These are phyloP conservation scores for Nephrotoma appendiculata DNA, from an alignment of 2,888 invertebrate genomes.

Conservation along the genomic window DNA sequence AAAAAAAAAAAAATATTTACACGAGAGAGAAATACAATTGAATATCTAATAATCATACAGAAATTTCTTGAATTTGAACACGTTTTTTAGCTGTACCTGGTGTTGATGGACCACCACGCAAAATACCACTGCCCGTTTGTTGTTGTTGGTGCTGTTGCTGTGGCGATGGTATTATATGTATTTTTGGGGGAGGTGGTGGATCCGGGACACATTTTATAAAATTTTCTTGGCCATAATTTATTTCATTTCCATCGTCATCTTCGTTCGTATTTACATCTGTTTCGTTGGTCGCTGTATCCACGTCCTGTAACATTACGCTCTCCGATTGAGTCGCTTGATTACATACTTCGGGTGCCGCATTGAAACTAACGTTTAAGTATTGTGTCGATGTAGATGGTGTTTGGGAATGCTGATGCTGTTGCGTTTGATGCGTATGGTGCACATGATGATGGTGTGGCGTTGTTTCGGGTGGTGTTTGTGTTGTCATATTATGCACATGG, in stretches of 20 bases:
- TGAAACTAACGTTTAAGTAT: not conserved
- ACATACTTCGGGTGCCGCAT: conserved; percentile 12
- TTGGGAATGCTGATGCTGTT: conserved; percentile 6
- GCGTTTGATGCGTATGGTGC: conserved; percentile 1
- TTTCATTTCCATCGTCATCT: conserved; percentile 34
- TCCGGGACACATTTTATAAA: conserved; percentile 37
- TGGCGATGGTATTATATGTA: conserved; percentile 22
- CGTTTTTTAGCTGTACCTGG: conserved; percentile 73
- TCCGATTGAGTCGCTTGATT: conserved; percentile 18
- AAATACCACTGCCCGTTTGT: conserved; percentile 35
- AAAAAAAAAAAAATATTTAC: not conserved
- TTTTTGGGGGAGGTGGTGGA: conserved; percentile 39
- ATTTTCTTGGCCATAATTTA: conserved; percentile 19
- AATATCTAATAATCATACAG: conserved; percentile 45
- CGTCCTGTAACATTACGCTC: conserved; percentile 13
- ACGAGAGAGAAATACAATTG: not conserved
- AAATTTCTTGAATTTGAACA: conserved; percentile 86
- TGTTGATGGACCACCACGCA: conserved; percentile 39
- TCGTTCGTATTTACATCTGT: conserved; percentile 22
- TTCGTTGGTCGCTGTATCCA: conserved; percentile 15
- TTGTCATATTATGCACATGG: conserved; percentile 2
- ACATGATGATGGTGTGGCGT: conserved; percentile 8
- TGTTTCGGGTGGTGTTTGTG: conserved; percentile 6
- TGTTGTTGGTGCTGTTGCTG: conserved; percentile 17
- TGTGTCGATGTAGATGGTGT: not conserved